Evolutionary conservation across 2,113 vertebrate species (phyloP), one percentile per base, ranked within the genome.

Genomic region (Syngnathus scovelli): DNA sequence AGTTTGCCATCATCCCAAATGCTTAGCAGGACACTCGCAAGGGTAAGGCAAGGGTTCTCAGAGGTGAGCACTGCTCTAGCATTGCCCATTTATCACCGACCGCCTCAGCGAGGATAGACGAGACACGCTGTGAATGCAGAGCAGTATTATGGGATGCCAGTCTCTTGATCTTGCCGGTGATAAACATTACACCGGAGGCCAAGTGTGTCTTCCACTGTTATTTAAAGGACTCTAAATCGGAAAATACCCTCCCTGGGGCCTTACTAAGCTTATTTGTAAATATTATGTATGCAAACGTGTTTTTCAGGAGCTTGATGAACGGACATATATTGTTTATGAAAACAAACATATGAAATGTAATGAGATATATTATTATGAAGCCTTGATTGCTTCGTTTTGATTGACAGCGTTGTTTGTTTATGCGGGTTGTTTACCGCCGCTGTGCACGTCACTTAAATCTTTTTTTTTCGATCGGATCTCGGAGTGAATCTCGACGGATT

Each of bases 51-150:
- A 63, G 67, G 74, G 83, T 78, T 77, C 72, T 83, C 80, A 74
- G 85, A 88, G 88, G 84, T 87, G 88, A 88, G 80, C 81, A 43
- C 83, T 54, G 78, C 75, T 76, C 74, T 78, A 60, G 72, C 77
- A 76, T 86, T 77, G 68, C 76, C 82, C 80, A 86, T 89, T 88
- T 86, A 88, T 88, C 85, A 87, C 80, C 79, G 27, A 74, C 9
- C 41, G 41, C 67, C 21, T 67, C 85, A 78, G 82, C 69, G 78
- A 75, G 77, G 76, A 83, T 76, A 71, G 78, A 75, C 71, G 77
- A 74, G 72, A 70, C 88, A 79, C 66, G 78, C 76, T 72, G 76
- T 69, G 86, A 89, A 88, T 89, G 86, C 71, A 88, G 77, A 88
- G 76, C 69, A 68, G 72, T 78, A 81, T 87, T 85, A 85, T 83